Conservation (phyloP, 2,113 vertebrate species). For the Clupea harengus region DNA sequence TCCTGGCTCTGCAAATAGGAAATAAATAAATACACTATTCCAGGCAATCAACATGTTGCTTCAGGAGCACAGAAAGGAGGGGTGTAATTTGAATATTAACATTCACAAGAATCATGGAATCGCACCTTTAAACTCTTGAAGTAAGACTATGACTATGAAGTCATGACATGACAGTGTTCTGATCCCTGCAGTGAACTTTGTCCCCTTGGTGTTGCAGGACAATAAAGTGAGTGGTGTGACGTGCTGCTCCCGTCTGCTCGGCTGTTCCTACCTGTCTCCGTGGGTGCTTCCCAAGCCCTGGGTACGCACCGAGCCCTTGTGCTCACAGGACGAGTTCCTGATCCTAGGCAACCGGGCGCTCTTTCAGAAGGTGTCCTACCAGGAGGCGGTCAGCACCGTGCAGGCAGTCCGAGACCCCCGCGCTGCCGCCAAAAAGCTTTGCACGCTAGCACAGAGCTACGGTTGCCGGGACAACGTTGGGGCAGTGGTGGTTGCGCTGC, state of each 20-base stretch:
- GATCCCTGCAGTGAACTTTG: conserved; percentile 21
- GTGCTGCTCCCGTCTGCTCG: conserved; percentile 92
- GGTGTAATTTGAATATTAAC: neutral
- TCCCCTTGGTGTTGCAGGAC: conserved; percentile 75
- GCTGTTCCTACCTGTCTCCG: conserved; percentile 90
- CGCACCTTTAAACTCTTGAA: neutral
- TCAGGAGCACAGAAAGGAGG: neutral
- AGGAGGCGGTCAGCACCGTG: conserved; percentile 82
- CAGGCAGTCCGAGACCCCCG: conserved; percentile 81
- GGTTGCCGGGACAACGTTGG: conserved; percentile 93
- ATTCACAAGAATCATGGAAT: neutral
- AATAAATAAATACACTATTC: neutral
- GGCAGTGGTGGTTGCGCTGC: conserved; percentile 84
- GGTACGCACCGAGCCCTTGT: conserved; percentile 81
- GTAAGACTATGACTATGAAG: neutral
- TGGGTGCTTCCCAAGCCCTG: conserved; percentile 93
- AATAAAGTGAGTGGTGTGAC: conserved; percentile 98
- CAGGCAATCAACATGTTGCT: neutral
- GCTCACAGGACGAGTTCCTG: conserved; percentile 87
- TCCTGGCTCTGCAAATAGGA: neutral
- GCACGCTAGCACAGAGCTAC: conserved; percentile 92
- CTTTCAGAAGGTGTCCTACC: conserved; percentile 85
- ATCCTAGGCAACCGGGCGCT: conserved; percentile 90
- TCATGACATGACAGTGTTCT: conserved; percentile 16
- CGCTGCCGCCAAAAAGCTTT: conserved; percentile 90